These are phyloP conservation scores for Trisateles emortualis DNA, from an alignment of 2,888 invertebrate genomes.

Conservation along the genomic window DNA sequence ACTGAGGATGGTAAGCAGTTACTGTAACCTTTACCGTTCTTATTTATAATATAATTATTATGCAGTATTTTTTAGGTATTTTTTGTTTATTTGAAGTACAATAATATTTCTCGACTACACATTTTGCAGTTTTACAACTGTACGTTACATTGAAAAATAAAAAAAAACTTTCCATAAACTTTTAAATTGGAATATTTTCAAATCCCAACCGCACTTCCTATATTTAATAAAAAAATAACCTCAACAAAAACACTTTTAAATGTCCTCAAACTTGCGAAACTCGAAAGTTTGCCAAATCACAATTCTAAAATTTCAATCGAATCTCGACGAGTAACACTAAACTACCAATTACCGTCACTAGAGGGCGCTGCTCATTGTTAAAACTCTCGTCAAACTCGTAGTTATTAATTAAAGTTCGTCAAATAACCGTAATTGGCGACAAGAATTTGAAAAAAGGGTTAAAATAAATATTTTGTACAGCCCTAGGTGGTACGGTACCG, in stretches of 20 bases:
- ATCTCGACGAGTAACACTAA: conserved; percentile 37
- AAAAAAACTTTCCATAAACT: too few relatives aligned
- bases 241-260: background rate
- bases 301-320: conserved; percentile 39
- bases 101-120: too few relatives aligned
- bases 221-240: too few relatives aligned
- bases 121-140: too few relatives aligned
- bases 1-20: too few relatives aligned
- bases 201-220: background rate
- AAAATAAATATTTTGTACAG: conserved; percentile 12
- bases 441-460: conserved; percentile 30
- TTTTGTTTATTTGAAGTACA: too few relatives aligned
- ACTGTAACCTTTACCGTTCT: too few relatives aligned
- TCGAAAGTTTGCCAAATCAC: conserved; percentile 26
- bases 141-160: too few relatives aligned
- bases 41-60: too few relatives aligned
- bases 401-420: conserved; percentile 46
- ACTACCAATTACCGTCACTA: conserved; percentile 42
- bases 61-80: too few relatives aligned
- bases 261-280: conserved; percentile 9
- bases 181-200: too few relatives aligned
- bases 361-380: conserved; percentile 13
- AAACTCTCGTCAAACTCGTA: conserved; percentile 38
- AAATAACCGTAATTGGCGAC: conserved; percentile 41
- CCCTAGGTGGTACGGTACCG: conserved; percentile 23